Base-by-base conservation (phyloP, 2,797 vertebrate genomes). In the Babyrousa celebensis region DNA sequence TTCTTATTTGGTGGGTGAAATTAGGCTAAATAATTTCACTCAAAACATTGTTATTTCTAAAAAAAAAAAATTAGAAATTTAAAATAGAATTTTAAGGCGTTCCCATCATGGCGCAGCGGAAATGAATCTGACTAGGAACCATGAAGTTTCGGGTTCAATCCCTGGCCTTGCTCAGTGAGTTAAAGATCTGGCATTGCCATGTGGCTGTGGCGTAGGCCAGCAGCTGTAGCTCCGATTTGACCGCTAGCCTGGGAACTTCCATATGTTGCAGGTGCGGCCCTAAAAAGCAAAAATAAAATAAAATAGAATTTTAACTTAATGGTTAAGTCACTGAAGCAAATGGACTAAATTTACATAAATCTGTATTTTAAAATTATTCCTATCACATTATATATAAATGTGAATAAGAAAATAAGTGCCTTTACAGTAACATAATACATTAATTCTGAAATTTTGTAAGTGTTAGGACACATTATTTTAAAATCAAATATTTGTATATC, bases 291-390 rank as follows among this genome's bases (percentile, higher is more conserved):
- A 80, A 56, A 32, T 32, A 29, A 21, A 52, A 65, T 63, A 65
- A 95, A 94, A n/a, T 97, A 83, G 3, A 85, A 43, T 75, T 20
- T 67, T 60, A 78, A 60, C 23, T 82, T 63, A 56, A 56, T 78
- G 7, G 15, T 74, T 54, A 94, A 32, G 1, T 84, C 86, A 23
- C 10, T 89, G 25, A 80, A 77, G 12, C 21, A 85, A 89, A 36
- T 71, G 10, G 20, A 43, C 18, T 20, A 3, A 65, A 78, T 93
- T 14, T 71, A 1, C 15, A 25, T 40, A 68, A 77, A 5, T 56
- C 43, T 54, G 89, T 72, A 40, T 72, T 63, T 70, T 75, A 40
- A 82, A 79, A 40, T 70, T 32, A 48, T 80, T 32, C 12, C 8
- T 1, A 80, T 84, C 25, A 65, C 15, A 29, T 91, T 86, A 79